Conservation (phyloP, 2,888 invertebrate genomes). For the Gastracanthus pulcherrimus region DNA sequence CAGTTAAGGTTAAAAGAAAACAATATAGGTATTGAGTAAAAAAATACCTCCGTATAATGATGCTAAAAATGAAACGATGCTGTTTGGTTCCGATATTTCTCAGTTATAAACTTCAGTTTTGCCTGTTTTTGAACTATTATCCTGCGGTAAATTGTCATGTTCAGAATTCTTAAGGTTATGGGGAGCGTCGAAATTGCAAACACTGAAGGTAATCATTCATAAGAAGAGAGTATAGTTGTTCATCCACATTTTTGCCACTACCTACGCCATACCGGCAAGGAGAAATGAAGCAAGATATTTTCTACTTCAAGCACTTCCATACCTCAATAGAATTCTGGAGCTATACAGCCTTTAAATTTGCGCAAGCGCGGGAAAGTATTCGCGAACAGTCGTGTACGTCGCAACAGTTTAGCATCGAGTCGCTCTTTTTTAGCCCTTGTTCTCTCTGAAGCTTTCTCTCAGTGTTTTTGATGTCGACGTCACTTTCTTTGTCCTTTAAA, state of each 20-base stretch:
- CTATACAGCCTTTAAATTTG: conserved; percentile 58
- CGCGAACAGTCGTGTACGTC: conserved; percentile 56
- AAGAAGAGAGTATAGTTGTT: too few species aligned
- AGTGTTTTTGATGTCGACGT: neutral
- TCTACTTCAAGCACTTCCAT: conserved; percentile 49
- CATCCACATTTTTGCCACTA: neutral
- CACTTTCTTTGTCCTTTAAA: neutral
- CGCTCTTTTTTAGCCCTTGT: neutral
- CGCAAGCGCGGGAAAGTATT: conserved; percentile 63
- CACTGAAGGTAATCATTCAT: too few species aligned
- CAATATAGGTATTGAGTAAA: too few species aligned
- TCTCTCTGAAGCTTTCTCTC: neutral
- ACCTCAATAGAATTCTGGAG: conserved; percentile 47
- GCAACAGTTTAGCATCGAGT: conserved; percentile 40
- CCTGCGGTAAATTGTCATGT: too few species aligned
- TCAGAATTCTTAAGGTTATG: too few species aligned
- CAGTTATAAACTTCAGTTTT: too few species aligned
- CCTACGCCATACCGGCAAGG: neutral
- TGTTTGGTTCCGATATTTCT: too few species aligned
- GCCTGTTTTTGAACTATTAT: too few species aligned
- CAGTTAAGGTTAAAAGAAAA: too few species aligned
- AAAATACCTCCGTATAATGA: too few species aligned
- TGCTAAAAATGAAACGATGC: too few species aligned
- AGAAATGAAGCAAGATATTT: conserved; percentile 50
- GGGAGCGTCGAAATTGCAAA: too few species aligned